These are phyloP conservation scores for Magallana gigas DNA, from an alignment of 1,140 invertebrate species.

Conservation along the genomic window DNA sequence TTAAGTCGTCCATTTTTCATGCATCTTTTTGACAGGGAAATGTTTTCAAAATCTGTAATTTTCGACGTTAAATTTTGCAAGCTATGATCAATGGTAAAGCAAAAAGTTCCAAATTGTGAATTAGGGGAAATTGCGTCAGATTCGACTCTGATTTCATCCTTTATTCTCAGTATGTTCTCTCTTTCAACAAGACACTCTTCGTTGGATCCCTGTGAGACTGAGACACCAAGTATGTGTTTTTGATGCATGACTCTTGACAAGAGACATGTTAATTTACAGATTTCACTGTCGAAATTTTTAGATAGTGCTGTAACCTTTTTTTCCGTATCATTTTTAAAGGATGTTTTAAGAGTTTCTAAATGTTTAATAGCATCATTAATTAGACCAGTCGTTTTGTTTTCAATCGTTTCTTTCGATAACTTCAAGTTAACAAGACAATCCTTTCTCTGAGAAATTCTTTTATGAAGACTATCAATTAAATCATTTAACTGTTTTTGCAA, in stretches of 20 bases:
- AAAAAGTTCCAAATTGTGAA: not conserved
- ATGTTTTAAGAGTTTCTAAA: not conserved
- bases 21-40: not conserved
- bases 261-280: not conserved
- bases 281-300: not conserved
- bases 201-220: not conserved
- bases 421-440: not conserved
- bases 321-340: not conserved
- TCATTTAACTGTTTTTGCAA: not conserved
- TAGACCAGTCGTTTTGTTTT: not conserved
- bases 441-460: not conserved
- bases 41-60: not conserved
- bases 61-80: not conserved
- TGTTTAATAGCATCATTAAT: not conserved
- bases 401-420: not conserved
- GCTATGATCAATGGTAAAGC: not conserved
- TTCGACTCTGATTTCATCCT: not conserved
- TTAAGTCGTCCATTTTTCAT: not conserved
- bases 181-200: slow-evolving; percentile 7
- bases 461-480: not conserved
- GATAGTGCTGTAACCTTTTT: not conserved
- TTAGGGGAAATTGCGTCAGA: not conserved
- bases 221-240: not conserved
- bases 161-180: not conserved
- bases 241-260: not conserved